Conservation (phyloP, 2,113 vertebrate genomes). For the Amazona guildingii region DNA sequence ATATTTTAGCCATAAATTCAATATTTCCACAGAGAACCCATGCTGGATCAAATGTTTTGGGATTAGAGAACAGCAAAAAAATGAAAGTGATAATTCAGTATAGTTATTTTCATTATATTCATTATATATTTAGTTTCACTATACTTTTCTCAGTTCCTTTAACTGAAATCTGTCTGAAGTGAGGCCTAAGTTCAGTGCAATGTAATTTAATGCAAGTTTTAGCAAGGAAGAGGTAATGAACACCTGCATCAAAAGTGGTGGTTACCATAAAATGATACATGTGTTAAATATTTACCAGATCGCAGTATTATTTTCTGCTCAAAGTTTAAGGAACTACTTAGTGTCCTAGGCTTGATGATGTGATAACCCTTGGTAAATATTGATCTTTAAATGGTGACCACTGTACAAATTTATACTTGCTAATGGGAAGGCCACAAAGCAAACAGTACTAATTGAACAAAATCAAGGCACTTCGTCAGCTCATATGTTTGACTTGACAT, state of each 20-base stretch:
- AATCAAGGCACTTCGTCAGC: constrained; percentile 24
- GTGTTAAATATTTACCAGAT: constrained; percentile 58
- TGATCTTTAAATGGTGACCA: constrained; percentile 64
- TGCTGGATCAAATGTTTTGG: not conserved
- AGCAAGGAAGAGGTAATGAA: not conserved
- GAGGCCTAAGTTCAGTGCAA: not conserved
- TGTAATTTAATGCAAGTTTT: not conserved
- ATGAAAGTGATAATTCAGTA: not conserved
- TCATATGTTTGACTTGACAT: not conserved
- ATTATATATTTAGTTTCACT: not conserved
- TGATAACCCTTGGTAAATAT: constrained; percentile 64
- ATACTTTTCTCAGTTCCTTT: not conserved
- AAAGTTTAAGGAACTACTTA: constrained; percentile 63
- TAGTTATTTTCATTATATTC: not conserved
- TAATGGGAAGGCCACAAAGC: constrained; percentile 47
- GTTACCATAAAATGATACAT: constrained; percentile 35
- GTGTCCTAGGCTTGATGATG: constrained; percentile 46
- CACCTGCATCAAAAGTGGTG: constrained; percentile 25
- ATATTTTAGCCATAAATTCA: not conserved
- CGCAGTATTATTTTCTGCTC: constrained; percentile 36
- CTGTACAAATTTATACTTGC: constrained; percentile 64
- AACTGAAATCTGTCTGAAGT: not conserved
- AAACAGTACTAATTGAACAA: constrained; percentile 55
- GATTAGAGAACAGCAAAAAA: not conserved
- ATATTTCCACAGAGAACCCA: not conserved